Percentiles rank a stretch among this genome's conserved stretches.
These are phyloP conservation scores for Caiman crocodilus DNA, from an alignment of 2,797 vertebrate species.

Conservation along the genomic window DNA sequence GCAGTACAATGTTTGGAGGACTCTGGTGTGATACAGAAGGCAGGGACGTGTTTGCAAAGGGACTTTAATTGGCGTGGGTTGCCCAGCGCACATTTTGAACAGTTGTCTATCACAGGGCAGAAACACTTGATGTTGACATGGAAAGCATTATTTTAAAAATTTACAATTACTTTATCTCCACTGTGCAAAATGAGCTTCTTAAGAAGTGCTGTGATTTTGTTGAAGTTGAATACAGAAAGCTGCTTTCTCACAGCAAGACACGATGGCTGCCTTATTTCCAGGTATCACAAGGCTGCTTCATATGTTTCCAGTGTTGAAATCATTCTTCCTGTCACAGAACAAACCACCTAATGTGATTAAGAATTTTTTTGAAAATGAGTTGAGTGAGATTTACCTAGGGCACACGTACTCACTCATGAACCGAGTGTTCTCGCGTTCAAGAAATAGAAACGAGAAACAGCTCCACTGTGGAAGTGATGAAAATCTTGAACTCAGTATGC, in stretches of 20 bases:
- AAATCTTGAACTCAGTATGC: not conserved
- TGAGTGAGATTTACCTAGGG: not conserved
- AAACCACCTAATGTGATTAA: not conserved
- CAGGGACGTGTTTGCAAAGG: not conserved
- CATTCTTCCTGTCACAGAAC: not conserved
- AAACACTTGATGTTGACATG: slow-evolving; percentile 32
- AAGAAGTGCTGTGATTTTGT: not conserved
- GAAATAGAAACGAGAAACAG: not conserved
- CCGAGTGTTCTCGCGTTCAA: too few relatives aligned
- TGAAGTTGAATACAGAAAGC: not conserved
- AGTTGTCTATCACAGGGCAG: not conserved
- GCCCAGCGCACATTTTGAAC: slow-evolving; percentile 32
- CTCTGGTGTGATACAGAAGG: not conserved
- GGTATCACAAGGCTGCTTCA: not conserved
- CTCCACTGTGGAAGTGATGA: not conserved
- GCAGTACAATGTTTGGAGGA: not conserved
- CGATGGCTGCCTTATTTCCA: not conserved
- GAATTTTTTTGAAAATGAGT: not conserved
- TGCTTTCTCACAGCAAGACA: not conserved
- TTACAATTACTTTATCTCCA: not conserved
- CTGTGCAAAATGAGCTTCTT: not conserved
- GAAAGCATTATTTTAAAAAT: not conserved
- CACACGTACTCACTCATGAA: not conserved
- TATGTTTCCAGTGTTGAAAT: not conserved
- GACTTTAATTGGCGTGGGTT: not conserved